These are phyloP conservation scores for Clarias batrachus DNA, from an alignment of 2,113 vertebrate genomes.

Conservation along the genomic window DNA sequence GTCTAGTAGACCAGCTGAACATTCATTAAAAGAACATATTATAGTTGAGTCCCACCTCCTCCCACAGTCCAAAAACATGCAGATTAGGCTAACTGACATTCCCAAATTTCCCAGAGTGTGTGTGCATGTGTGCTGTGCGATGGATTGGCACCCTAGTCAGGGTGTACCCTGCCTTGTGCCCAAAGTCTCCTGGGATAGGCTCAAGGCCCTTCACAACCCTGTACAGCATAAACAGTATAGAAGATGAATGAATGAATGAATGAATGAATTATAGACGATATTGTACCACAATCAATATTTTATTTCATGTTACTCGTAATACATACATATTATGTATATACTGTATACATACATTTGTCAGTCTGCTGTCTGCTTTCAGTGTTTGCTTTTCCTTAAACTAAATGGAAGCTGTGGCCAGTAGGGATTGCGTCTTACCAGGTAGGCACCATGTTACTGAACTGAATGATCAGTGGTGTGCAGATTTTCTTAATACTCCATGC, in stretches of 20 bases:
- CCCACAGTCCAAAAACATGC: no score
- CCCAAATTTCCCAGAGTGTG: no score
- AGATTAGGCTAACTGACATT: no score
- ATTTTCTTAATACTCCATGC: neutral
- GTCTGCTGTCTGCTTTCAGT: neutral
- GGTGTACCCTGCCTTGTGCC: no score
- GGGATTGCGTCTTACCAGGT: neutral
- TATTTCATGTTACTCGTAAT: neutral
- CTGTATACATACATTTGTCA: neutral
- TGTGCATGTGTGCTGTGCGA: no score
- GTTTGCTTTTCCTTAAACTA: neutral
- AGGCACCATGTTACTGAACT: neutral
- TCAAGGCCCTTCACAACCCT: no score
- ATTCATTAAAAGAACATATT: neutral
- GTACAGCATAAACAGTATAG: no score
- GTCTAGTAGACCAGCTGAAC: neutral
- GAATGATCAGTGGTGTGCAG: neutral
- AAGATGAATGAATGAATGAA: no score
- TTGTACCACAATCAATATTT: no score
- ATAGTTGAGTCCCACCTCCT: neutral
- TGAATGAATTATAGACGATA: no score
- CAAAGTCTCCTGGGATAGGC: no score
- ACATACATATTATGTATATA: neutral
- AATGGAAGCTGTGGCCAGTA: neutral
- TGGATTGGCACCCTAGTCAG: no score